Percentiles rank a stretch among this genome's conserved stretches.
These are phyloP conservation scores for Varroa destructor DNA, from an alignment of 1,140 invertebrate species.

Conservation along the genomic window DNA sequence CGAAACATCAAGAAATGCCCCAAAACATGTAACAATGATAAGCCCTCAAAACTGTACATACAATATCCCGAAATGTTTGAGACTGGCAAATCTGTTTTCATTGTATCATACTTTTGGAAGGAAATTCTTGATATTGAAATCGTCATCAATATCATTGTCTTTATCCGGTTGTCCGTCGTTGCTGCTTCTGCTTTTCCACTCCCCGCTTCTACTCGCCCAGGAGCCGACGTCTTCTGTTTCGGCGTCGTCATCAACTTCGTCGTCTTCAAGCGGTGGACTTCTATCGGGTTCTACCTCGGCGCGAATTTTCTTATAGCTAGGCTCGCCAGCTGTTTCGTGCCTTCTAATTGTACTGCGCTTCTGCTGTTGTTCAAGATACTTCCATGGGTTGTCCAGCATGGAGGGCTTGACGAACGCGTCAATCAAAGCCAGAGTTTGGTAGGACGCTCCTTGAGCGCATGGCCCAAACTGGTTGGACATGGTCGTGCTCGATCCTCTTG, in stretches of 20 bases:
- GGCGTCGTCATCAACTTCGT: neutral
- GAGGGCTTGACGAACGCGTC: slow-evolving; percentile 13
- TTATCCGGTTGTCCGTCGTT: neutral
- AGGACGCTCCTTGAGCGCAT: neutral
- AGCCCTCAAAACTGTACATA: no score
- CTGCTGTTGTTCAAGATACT: neutral
- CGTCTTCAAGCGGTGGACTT: neutral
- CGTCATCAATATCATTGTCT: neutral
- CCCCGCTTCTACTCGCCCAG: no score
- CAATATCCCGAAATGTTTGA: no score
- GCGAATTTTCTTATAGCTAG: neutral
- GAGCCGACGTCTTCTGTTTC: no score
- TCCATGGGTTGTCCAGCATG: slow-evolving; percentile 20
- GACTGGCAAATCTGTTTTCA: neutral
- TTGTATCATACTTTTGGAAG: neutral
- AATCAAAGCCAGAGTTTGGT: neutral
- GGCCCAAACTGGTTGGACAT: neutral
- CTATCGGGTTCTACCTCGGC: neutral
- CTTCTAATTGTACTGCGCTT: neutral
- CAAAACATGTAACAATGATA: no score
- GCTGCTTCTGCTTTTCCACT: no score
- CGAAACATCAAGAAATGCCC: no score
- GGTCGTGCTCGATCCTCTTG: neutral
- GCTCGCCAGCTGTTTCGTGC: neutral
- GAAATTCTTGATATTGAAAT: slow-evolving; percentile 22